Percentiles rank a stretch among this genome's conserved stretches.
phyloP scores from a whole-genome alignment of 1,140 invertebrate genomes.

The Parapsyche elsis region DNA sequence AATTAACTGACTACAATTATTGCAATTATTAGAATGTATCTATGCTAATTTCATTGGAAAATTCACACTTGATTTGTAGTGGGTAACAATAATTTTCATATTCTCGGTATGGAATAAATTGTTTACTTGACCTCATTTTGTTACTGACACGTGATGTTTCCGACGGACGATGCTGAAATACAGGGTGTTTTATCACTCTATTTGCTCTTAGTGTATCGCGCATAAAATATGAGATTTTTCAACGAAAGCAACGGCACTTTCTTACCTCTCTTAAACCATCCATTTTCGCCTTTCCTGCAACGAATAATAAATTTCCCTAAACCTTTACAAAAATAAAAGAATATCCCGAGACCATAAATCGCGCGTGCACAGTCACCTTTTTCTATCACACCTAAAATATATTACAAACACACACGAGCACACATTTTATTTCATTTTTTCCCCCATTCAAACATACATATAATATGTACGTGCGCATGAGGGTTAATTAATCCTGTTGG shows the following conservation, averaged over 20 bases:
- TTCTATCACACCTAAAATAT: not conserved
- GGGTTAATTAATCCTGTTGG: slow-evolving; percentile 23
- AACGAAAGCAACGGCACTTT: not conserved
- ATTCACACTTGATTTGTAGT: too few species aligned
- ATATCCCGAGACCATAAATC: slow-evolving; percentile 9
- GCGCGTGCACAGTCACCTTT: slow-evolving; percentile 13
- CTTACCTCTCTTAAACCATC: not conserved
- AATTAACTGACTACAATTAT: too few species aligned
- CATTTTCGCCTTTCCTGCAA: not conserved
- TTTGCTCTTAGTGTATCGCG: slow-evolving; percentile 29
- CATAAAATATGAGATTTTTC: slow-evolving; percentile 34
- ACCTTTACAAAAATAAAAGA: slow-evolving; percentile 29
- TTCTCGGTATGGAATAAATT: too few species aligned
- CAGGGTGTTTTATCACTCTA: slow-evolving; percentile 25
- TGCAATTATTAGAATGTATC: too few species aligned
- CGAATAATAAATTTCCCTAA: slow-evolving; percentile 29
- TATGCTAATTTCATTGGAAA: too few species aligned
- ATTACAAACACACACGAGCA: not conserved
- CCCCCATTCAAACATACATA: not conserved
- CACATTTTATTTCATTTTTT: too few species aligned
- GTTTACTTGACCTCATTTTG: too few species aligned
- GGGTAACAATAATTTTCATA: too few species aligned
- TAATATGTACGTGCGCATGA: not conserved
- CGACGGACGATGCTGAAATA: not conserved
- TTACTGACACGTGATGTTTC: not conserved